Percentiles rank a stretch among this genome's conserved stretches.
phyloP scores from a whole-genome alignment of 1,140 invertebrate species.

The Drosophila persimilis region DNA sequence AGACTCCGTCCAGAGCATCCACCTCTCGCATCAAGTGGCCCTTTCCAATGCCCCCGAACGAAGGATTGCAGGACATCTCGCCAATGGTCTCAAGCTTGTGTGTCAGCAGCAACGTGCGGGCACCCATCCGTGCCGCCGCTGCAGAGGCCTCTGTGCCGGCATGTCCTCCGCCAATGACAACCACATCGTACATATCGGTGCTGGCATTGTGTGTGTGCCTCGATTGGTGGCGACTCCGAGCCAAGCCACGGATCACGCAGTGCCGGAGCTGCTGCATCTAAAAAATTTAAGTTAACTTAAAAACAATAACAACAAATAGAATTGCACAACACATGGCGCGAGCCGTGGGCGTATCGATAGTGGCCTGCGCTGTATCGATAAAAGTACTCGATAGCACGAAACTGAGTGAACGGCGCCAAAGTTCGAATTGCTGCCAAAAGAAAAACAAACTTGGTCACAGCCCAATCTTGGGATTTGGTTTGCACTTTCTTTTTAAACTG shows the following conservation, averaged over 20 bases:
- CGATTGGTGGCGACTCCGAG: not conserved
- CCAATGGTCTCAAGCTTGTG: conserved; percentile 95
- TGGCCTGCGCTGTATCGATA: not conserved
- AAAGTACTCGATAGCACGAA: too few species aligned
- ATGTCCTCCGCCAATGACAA: conserved; percentile 96
- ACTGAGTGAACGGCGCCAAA: not conserved
- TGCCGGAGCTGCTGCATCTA: conserved; percentile 48
- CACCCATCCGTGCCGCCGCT: conserved; percentile 93
- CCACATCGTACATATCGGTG: conserved; percentile 86
- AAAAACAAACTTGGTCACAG: not conserved
- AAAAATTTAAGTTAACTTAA: not conserved
- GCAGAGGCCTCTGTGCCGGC: conserved; percentile 95
- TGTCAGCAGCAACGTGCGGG: conserved; percentile 92
- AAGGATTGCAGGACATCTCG: conserved; percentile 98
- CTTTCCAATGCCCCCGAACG: conserved; percentile 98
- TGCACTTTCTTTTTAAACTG: not conserved
- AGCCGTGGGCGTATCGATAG: conserved; percentile 9
- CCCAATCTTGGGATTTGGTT: too few species aligned
- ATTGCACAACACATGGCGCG: conserved; percentile 35
- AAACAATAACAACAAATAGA: conserved; percentile 30
- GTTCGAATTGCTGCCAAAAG: not conserved
- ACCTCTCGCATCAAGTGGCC: conserved; percentile 96
- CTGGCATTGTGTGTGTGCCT: not conserved
- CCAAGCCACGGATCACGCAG: conserved; percentile 15
- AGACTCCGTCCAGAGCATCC: conserved; percentile 96